phyloP scores from a whole-genome alignment of 92 coral and sea anemone species.

The Parazoanthus atlanticus region DNA sequence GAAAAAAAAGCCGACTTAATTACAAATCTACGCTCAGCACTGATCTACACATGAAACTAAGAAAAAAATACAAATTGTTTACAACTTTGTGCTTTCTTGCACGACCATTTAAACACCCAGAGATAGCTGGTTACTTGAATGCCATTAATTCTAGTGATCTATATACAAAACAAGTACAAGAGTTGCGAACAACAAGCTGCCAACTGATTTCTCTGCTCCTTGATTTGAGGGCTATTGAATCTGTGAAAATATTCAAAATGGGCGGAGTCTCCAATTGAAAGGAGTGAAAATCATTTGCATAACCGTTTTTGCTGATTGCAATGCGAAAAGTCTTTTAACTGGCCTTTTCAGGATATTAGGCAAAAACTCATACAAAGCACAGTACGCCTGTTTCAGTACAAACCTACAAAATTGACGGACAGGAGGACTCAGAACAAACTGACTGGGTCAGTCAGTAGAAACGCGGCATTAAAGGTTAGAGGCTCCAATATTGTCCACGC shows the following conservation, averaged over 20 bases:
- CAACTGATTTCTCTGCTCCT: background rate
- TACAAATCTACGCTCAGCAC: constrained; percentile 1
- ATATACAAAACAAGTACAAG: background rate
- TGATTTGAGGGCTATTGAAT: background rate
- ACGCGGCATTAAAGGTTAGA: background rate
- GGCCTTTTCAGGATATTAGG: background rate
- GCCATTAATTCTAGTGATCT: background rate
- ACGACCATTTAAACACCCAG: background rate
- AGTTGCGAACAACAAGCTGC: background rate
- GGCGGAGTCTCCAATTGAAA: background rate
- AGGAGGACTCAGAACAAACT: background rate
- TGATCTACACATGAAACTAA: background rate
- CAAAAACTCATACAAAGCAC: background rate
- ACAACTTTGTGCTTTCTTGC: background rate
- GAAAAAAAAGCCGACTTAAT: background rate
- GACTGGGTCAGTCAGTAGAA: background rate
- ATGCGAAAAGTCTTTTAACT: too few relatives aligned
- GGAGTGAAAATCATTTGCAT: too few relatives aligned
- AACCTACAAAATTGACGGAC: background rate
- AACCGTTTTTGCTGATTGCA: too few relatives aligned
- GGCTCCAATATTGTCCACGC: background rate
- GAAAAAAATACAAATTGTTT: background rate
- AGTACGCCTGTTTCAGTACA: background rate
- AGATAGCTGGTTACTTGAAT: background rate
- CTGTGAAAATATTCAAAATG: background rate